Base-by-base conservation (phyloP, 2,888 invertebrate species). In the Carcina quercana region DNA sequence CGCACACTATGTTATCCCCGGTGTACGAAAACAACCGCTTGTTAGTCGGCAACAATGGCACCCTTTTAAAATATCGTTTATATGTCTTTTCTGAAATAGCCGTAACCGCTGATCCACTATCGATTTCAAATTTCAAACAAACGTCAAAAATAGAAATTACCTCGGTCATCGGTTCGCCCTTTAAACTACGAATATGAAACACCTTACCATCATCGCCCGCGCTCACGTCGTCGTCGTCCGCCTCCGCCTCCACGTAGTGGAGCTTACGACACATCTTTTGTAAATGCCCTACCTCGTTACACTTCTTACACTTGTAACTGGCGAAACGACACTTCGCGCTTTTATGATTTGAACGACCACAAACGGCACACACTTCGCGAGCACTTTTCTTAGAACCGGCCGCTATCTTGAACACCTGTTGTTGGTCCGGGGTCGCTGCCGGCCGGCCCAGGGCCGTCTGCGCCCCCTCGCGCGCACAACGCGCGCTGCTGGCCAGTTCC, bases 91-190 rank as follows among this genome's bases (percentile, higher is more conserved):
- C 33, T 0, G 44, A 42, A 6, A 50, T 45, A 0, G 38, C 39
- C 1, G 42, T 47, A 0, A 47, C 47, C 0, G 47, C 45, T 2
- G 40, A 42, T 2, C 45, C 45, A 12, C 42, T 45, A 17, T 45
- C 39, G 2, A 45, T 25, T 28, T 42, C 42, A 22, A 35, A 35
- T 22, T 14, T 17, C 7, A 35, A 28, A 22, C 14, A 6, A 10
- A n/a, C 2, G 2, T 15, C 32, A 5, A n/a, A 5, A 21, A 27
- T 21, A n/a, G 12, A 8, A 8, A 42, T 19, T 2, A 13, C 20
- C 17, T 39, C 35, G 7, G 30, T 25, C 38, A 37, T 39, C 6
- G 39, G 39, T 13, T 28, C 35, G 3, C 39, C 35, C 4, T 19
- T 28, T 13, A 21, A 11, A 10, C 29, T 33, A 14, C 42, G 31